These are phyloP conservation scores for Sitobion miscanthi DNA, from an alignment of 1,140 invertebrate species.

Conservation along the genomic window DNA sequence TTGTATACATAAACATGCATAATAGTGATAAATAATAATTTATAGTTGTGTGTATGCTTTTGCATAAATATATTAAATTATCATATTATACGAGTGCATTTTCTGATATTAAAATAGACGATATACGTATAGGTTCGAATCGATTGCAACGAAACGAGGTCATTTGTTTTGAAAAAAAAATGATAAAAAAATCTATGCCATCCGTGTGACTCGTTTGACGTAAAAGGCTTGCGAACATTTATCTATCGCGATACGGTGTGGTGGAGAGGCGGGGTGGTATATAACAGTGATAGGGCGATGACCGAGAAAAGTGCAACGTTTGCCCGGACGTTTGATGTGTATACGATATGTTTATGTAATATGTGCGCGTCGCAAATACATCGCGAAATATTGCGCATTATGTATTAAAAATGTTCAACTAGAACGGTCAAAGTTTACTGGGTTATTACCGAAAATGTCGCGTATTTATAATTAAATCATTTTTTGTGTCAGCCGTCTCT, in stretches of 20 bases:
- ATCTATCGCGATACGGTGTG: background rate
- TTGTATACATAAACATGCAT: background rate
- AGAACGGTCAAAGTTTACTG: conserved; percentile 19
- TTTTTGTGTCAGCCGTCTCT: background rate
- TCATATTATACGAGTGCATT: background rate
- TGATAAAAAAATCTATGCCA: background rate
- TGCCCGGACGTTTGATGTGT: background rate
- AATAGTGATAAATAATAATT: background rate
- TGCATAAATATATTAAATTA: background rate
- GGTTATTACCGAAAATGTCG: conserved; percentile 6
- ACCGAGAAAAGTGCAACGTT: background rate
- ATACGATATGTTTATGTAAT: background rate
- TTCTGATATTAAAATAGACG: background rate
- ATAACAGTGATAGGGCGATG: background rate
- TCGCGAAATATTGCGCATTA: background rate
- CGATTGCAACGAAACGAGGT: background rate
- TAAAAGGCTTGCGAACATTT: background rate
- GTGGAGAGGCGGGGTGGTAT: background rate
- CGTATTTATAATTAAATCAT: background rate
- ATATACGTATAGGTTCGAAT: background rate
- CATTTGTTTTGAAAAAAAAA: background rate
- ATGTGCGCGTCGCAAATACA: background rate
- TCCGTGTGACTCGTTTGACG: background rate
- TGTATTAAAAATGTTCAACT: background rate
- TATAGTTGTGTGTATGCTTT: background rate